phyloP scores from a whole-genome alignment of 2,113 vertebrate species.

The Bambusicola thoracicus region DNA sequence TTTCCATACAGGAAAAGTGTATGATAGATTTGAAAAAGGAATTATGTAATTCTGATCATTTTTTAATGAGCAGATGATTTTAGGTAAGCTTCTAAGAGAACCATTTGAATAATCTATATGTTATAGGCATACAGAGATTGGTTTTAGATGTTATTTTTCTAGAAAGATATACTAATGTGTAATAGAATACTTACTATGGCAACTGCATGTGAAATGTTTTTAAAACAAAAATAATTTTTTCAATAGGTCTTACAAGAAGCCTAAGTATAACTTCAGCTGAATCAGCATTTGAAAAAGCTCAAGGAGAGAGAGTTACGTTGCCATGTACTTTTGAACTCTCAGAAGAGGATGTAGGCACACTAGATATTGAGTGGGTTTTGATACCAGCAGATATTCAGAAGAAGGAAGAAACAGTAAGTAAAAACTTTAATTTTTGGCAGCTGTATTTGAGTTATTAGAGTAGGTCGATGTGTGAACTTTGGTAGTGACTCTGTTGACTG shows the following conservation, averaged over 20 bases:
- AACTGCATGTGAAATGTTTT: neutral
- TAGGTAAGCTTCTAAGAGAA: too few relatives aligned
- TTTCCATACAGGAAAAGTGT: neutral
- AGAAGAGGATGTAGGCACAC: constrained; percentile 54
- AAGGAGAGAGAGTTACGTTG: constrained; percentile 79
- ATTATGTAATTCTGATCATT: neutral
- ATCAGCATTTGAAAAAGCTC: constrained; percentile 74
- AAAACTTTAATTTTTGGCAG: neutral
- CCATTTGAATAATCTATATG: neutral
- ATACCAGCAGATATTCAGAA: constrained; percentile 77
- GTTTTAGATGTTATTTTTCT: neutral
- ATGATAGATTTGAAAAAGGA: neutral
- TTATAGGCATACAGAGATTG: neutral
- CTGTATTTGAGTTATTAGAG: neutral
- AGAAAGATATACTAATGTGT: neutral
- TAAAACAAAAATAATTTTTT: neutral
- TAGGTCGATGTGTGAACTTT: neutral
- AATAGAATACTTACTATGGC: neutral
- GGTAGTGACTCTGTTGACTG: neutral
- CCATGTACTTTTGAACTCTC: constrained; percentile 74
- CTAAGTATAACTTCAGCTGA: constrained; percentile 72
- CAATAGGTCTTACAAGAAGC: constrained; percentile 69
- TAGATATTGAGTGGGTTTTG: constrained; percentile 83
- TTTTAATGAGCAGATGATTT: neutral
- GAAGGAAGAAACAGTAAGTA: constrained; percentile 78